Percentiles rank a stretch among this genome's conserved stretches.
phyloP scores from a whole-genome alignment of 2,888 invertebrate species.

The Acronicta alni region DNA sequence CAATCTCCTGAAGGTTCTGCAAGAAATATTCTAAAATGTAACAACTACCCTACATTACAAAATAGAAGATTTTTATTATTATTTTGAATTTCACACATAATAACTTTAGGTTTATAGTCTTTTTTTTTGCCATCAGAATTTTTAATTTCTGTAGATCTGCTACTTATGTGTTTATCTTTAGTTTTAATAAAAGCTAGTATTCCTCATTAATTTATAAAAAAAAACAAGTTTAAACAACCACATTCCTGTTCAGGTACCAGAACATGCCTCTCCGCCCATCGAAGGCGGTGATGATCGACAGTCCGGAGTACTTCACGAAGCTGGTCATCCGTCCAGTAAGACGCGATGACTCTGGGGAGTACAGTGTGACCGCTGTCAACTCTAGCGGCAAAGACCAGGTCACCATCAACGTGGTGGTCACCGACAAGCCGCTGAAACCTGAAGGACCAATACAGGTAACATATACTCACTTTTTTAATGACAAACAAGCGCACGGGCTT shows the following conservation, averaged over 20 bases:
- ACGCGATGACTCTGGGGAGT: conserved; percentile 95
- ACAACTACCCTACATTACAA: too few relatives aligned
- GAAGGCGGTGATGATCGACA: conserved; percentile 94
- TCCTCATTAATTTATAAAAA: too few relatives aligned
- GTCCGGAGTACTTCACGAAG: conserved; percentile 96
- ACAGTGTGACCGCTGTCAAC: conserved; percentile 95
- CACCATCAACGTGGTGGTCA: conserved; percentile 94
- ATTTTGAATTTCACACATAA: too few relatives aligned
- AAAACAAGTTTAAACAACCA: background rate
- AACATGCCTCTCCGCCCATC: conserved; percentile 92
- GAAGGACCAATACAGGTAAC: conserved; percentile 96
- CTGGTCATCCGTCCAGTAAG: conserved; percentile 94
- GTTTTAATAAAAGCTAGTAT: too few relatives aligned
- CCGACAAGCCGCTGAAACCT: conserved; percentile 96
- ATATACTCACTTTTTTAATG: background rate
- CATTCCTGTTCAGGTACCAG: conserved; percentile 89
- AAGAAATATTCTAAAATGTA: too few relatives aligned
- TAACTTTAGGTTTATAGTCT: too few relatives aligned
- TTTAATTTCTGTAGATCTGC: too few relatives aligned
- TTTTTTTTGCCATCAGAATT: too few relatives aligned
- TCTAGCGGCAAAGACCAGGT: conserved; percentile 96
- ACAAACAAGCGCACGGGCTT: too few relatives aligned
- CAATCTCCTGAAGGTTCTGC: too few relatives aligned
- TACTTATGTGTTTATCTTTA: too few relatives aligned
- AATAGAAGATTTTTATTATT: too few relatives aligned